Evolutionary conservation across 2,113 vertebrate species (phyloP), one percentile per base, ranked within the genome.

Genomic region (Syngnathoides biaculeatus): DNA sequence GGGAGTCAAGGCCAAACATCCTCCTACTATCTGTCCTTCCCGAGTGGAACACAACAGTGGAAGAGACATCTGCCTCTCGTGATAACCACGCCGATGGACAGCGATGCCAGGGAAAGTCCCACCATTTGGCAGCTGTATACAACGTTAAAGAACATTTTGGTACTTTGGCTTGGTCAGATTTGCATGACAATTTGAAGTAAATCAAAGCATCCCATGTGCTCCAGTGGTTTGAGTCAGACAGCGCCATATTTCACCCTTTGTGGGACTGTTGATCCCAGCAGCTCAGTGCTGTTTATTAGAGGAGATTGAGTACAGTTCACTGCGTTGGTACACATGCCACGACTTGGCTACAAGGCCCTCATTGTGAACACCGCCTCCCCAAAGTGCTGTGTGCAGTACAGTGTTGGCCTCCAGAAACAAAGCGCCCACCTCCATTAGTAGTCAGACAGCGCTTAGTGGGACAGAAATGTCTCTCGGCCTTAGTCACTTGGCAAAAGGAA

Each of bases 401-500:
- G 74, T 82, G 80, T 70, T 83, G 79, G 65, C 74, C 79, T 74
- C 79, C 75, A 68, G 82, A 80, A 85, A 87, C 84, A 87, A 88
- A 88, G 84, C 73, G 66, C 83, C 86, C 71, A 89, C 86, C 68
- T 85, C 82, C 88, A 88, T 88, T 87, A 86, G 80, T 80, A 88
- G 82, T 75, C 82, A 69, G 72, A 39, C 67, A 69, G 78, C 78
- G 84, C 80, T 82, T 64, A 84, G 75, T 5, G 60, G 81, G 71
- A 86, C 82, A 83, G 79, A 84, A 83, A 84, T 71, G 82, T 84
- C 80, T 82, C 85, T 73, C 58, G 78, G 78, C 79, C 79, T 88
- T 89, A 86, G 85, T 88, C 82, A 88, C 86, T 85, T 74, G 76
- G 86, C 79, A 83, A 81, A 84, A 35, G 87, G 83, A 82, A 84